phyloP scores from a whole-genome alignment of 1,140 invertebrate genomes.

The Venustaconcha ellipsiformis region DNA sequence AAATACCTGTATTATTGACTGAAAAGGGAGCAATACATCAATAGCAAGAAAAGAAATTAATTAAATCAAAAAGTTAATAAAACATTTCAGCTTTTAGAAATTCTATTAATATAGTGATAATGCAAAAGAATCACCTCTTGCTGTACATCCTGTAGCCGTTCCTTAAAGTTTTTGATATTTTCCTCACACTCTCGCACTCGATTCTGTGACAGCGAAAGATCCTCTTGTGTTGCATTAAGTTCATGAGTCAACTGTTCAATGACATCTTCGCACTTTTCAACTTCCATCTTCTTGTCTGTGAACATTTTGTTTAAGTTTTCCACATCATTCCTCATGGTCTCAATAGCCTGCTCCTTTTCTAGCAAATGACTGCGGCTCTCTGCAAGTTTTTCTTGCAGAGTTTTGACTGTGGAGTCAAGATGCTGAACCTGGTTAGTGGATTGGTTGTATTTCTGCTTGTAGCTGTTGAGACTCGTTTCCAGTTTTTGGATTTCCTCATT shows the following conservation, averaged over 20 bases:
- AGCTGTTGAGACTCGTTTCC: slow-evolving; percentile 46
- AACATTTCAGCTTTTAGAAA: too few species aligned
- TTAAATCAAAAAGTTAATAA: too few species aligned
- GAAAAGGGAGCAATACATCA: too few species aligned
- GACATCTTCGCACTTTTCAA: slow-evolving; percentile 62
- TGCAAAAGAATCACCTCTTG: slow-evolving; percentile 43
- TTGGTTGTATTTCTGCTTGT: slow-evolving; percentile 62
- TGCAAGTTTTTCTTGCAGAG: slow-evolving; percentile 56
- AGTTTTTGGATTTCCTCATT: slow-evolving; percentile 53
- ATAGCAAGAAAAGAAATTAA: too few species aligned
- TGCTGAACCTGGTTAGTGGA: slow-evolving; percentile 48
- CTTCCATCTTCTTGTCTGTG: slow-evolving; percentile 55
- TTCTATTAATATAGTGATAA: too few species aligned
- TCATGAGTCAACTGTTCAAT: slow-evolving; percentile 66
- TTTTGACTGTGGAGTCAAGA: slow-evolving; percentile 31
- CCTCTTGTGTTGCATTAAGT: slow-evolving; percentile 59
- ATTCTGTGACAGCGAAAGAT: slow-evolving; percentile 54
- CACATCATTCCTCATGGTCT: slow-evolving; percentile 56
- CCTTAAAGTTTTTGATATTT: slow-evolving; percentile 53
- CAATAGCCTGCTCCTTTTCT: slow-evolving; percentile 59
- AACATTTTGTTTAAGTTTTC: slow-evolving; percentile 58
- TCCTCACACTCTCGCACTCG: slow-evolving; percentile 58
- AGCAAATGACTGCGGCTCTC: slow-evolving; percentile 55
- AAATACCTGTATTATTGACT: too few species aligned
- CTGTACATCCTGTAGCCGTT: slow-evolving; percentile 48